Conservation (phyloP, 1,140 invertebrate species). For the Branchinecta lynchi region DNA sequence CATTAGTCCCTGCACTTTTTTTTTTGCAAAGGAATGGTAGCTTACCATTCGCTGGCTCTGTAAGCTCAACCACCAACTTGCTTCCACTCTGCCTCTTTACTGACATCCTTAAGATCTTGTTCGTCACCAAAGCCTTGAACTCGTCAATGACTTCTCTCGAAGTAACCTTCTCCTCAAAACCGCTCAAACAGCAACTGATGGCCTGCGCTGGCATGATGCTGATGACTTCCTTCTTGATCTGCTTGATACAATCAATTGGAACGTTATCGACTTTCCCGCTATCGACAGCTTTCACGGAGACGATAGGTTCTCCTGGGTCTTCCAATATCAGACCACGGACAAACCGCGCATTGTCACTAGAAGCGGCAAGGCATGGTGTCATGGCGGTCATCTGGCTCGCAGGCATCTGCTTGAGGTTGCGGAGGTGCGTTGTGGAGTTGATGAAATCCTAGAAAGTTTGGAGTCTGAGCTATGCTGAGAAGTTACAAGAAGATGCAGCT, state of each 20-base stretch:
- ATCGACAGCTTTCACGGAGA: neutral
- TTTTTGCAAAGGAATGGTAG: too few relatives aligned
- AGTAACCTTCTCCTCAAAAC: neutral
- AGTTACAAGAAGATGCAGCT: too few relatives aligned
- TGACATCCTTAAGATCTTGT: neutral
- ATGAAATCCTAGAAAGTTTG: too few relatives aligned
- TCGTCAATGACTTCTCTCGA: neutral
- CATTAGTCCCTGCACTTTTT: too few relatives aligned
- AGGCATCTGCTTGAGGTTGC: neutral
- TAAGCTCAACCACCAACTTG: neutral
- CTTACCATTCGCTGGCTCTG: neutral
- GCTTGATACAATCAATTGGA: neutral
- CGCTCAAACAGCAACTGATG: neutral
- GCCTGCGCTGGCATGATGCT: neutral
- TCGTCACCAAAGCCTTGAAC: neutral
- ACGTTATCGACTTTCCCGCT: neutral
- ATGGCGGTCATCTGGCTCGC: neutral
- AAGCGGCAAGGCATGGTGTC: neutral
- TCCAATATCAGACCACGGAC: neutral
- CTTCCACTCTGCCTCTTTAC: neutral
- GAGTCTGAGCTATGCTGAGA: too few relatives aligned
- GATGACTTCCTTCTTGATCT: neutral
- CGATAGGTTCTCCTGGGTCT: neutral
- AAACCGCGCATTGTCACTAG: neutral
- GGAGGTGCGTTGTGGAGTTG: neutral